These are phyloP conservation scores for Heliconius nattereri DNA, from an alignment of 1,140 invertebrate genomes.

Conservation along the genomic window DNA sequence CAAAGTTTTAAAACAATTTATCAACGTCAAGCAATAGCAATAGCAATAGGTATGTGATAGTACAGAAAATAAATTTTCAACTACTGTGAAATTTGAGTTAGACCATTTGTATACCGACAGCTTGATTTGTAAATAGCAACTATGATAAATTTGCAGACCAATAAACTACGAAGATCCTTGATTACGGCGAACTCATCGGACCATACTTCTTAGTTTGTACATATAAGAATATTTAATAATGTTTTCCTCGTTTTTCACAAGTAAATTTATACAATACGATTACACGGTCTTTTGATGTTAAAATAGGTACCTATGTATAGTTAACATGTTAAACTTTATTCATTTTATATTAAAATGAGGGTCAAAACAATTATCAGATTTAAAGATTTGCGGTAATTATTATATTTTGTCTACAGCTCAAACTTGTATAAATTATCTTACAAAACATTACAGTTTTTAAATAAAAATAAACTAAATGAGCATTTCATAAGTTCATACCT, in stretches of 20 bases:
- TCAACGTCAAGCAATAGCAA: too few species aligned
- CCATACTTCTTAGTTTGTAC: constrained; percentile 11
- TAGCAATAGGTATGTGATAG: too few species aligned
- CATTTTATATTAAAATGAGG: constrained; percentile 29
- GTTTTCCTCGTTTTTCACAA: constrained; percentile 21
- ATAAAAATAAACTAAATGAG: background rate
- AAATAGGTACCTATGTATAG: background rate
- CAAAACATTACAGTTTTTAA: background rate
- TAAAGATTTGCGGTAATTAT: background rate
- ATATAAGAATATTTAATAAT: constrained; percentile 12
- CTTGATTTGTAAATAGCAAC: background rate
- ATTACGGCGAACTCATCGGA: constrained; percentile 17
- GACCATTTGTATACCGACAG: background rate
- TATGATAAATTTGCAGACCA: constrained; percentile 9
- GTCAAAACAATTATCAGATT: background rate
- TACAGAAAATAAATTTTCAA: background rate
- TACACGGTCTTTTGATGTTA: constrained; percentile 27
- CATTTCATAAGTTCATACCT: background rate
- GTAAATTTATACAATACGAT: constrained; percentile 24
- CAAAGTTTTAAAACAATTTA: background rate
- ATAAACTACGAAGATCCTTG: constrained; percentile 22
- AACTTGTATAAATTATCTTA: background rate
- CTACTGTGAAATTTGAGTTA: background rate
- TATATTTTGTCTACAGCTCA: background rate
- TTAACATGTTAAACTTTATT: constrained; percentile 16